These are phyloP conservation scores for Palythoa grandis DNA, from an alignment of 92 coral and sea anemone genomes.

Conservation along the genomic window DNA sequence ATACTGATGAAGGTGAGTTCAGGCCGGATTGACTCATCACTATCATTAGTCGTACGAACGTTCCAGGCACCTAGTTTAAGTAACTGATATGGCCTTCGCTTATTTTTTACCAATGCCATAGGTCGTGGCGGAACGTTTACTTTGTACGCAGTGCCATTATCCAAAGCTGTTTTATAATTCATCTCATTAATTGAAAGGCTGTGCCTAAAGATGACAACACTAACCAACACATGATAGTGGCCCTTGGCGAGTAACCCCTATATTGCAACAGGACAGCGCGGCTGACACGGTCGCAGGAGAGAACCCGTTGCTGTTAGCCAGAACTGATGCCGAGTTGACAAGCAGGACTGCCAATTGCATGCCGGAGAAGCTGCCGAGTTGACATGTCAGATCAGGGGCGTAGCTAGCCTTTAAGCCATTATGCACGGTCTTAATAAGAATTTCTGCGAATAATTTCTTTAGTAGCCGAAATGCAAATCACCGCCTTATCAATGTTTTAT, in stretches of 20 bases:
- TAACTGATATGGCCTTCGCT: neutral
- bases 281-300: neutral
- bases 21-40: slow-evolving; percentile 39
- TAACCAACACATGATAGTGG: neutral
- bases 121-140: too few relatives aligned
- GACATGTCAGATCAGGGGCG: too few relatives aligned
- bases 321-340: neutral
- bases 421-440: too few relatives aligned
- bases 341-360: neutral
- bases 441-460: too few relatives aligned
- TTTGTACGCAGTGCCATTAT: too few relatives aligned
- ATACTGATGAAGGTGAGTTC: neutral
- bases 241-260: neutral
- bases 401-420: too few relatives aligned
- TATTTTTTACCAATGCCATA: neutral
- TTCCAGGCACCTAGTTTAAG: slow-evolving; percentile 36
- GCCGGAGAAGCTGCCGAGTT: neutral
- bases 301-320: neutral
- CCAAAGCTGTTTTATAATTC: too few relatives aligned
- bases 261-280: neutral
- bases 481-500: too few relatives aligned
- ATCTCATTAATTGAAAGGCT: too few relatives aligned
- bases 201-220: too few relatives aligned
- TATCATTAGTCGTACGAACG: slow-evolving; percentile 31
- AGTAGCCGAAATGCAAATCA: too few relatives aligned